These are phyloP conservation scores for Procapra przewalskii DNA, from an alignment of 2,113 vertebrate species.

Conservation along the genomic window DNA sequence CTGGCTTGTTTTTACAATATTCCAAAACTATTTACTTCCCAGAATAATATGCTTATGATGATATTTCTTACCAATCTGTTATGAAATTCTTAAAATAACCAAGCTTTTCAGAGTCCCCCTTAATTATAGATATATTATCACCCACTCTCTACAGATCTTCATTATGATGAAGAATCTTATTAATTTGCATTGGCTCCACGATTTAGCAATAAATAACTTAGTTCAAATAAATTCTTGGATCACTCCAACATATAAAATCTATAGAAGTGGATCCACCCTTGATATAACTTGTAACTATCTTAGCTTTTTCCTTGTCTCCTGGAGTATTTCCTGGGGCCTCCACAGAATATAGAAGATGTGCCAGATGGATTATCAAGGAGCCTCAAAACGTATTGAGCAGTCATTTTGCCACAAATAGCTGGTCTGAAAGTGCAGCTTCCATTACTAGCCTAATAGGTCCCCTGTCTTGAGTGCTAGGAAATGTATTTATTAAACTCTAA, in stretches of 20 bases:
- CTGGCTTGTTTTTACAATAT: neutral
- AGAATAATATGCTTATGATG: neutral
- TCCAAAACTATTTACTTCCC: neutral
- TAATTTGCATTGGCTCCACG: neutral
- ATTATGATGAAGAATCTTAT: neutral
- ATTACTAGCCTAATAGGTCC: slow-evolving; percentile 39
- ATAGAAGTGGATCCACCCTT: neutral
- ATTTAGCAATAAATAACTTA: neutral
- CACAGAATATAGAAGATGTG: neutral
- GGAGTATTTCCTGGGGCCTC: neutral
- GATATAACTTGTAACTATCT: neutral
- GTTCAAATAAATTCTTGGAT: neutral
- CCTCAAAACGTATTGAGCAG: slow-evolving; percentile 40
- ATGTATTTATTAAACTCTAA: slow-evolving; percentile 53
- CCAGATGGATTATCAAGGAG: neutral
- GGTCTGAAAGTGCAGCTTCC: slow-evolving; percentile 18
- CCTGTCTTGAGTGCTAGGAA: slow-evolving; percentile 10
- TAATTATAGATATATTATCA: slow-evolving; percentile 9
- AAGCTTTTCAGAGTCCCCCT: neutral
- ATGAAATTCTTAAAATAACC: neutral
- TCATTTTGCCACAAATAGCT: slow-evolving; percentile 43
- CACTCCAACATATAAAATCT: neutral
- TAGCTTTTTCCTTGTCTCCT: neutral
- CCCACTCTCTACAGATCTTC: neutral
- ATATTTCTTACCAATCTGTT: neutral